Base-by-base conservation (phyloP, 1,140 invertebrate genomes). In the Drosophila bipectinata region DNA sequence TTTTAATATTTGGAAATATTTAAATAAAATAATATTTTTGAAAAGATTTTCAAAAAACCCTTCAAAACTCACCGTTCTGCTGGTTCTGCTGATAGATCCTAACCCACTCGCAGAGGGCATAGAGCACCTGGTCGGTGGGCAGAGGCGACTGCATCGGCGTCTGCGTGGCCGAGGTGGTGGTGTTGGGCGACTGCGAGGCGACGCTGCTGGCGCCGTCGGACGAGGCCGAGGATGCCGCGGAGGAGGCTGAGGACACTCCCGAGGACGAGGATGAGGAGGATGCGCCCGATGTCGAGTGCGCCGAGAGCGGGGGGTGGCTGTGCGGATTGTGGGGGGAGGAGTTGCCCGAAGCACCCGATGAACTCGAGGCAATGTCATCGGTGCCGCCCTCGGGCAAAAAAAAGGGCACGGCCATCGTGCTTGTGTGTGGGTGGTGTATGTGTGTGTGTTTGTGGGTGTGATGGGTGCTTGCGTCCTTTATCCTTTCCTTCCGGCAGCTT, bases 101-200 rank as follows among this genome's bases (percentile, higher is more conserved):
- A 37, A 88, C 71, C 57, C 76, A 90, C 45, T 91, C 90, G 51
- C 74, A 92, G 14, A 92, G 68, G 64, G 91, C 91, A 59, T 90
- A 79, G 30, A 92, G 67, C 51, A 91, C 72, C 56, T 91, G 76
- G 62, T 91, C 90, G 21, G 78, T 73, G 52, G 83, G 75, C 69
- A 84, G 51, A 14, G 90, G 90, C 74, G 90, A 92, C 68, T 90
- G 90, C 84, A 92, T 90, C 30, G 91, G 91, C 59, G 91, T 91
- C 78, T 92, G 91, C 60, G 91, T 92, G 55, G 91, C 91, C 72
- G 91, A 92, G 47, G 81, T 85, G 71, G 91, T 91, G 51, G 90
- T 92, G 63, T 89, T 92, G 6, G 87, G 88, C 12, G 91, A 87
- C 61, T 90, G 84, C 14, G 84, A 90, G 55, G 78, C 76, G 54